These are phyloP conservation scores for Physocephala rufipes DNA, from an alignment of 2,888 invertebrate genomes.

Conservation along the genomic window DNA sequence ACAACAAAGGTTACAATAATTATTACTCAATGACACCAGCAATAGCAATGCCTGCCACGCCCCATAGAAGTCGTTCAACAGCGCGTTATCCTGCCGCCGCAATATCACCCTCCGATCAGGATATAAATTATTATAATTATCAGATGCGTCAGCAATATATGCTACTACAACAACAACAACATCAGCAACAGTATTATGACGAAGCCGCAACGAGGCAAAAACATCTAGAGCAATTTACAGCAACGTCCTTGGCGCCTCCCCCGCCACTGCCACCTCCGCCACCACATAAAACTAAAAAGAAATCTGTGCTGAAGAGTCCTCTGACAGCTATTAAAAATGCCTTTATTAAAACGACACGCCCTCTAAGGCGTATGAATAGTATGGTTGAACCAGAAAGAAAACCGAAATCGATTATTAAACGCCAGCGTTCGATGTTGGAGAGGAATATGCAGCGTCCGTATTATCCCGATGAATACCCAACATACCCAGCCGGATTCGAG, in stretches of 20 bases:
- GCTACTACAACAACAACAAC: constrained; percentile 40
- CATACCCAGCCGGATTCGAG: constrained; percentile 60
- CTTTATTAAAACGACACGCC: constrained; percentile 62
- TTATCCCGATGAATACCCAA: constrained; percentile 63
- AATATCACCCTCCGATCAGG: constrained; percentile 51
- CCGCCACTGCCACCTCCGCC: constrained; percentile 59
- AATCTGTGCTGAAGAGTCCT: constrained; percentile 64
- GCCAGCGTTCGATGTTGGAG: constrained; percentile 66
- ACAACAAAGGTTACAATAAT: constrained; percentile 59
- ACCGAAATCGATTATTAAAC: constrained; percentile 56
- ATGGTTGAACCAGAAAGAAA: constrained; percentile 64
- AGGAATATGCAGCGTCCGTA: constrained; percentile 61
- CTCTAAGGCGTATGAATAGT: constrained; percentile 64
- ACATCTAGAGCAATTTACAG: no score
- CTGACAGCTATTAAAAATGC: constrained; percentile 64
- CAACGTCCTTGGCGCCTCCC: constrained; percentile 58
- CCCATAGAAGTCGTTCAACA: constrained; percentile 51
- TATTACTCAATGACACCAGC: constrained; percentile 60
- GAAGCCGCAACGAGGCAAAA: constrained; percentile 50
- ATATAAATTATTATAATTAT: constrained; percentile 55
- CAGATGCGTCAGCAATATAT: constrained; percentile 45
- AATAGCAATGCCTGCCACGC: constrained; percentile 43
- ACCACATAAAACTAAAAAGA: constrained; percentile 62
- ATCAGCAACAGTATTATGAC: constrained; percentile 55
- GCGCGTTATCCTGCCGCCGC: constrained; percentile 52